These are phyloP conservation scores for Gorsachius magnificus DNA, from an alignment of 2,797 vertebrate species.

Conservation along the genomic window DNA sequence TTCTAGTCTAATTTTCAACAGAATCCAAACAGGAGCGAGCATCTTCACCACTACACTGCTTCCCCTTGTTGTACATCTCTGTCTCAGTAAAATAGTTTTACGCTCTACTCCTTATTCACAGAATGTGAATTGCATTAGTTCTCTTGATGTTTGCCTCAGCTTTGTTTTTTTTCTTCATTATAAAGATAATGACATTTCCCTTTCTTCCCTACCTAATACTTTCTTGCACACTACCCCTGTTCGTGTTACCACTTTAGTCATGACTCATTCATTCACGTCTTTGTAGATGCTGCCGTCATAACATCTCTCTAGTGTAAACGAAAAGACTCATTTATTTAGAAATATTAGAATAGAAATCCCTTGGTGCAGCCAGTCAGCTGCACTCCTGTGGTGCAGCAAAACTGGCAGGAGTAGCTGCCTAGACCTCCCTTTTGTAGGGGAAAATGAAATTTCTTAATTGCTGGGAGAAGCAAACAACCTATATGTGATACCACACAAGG, in stretches of 20 bases:
- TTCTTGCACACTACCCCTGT: neutral
- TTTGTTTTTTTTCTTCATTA: neutral
- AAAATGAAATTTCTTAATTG: neutral
- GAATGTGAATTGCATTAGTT: neutral
- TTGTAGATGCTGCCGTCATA: neutral
- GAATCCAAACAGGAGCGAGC: neutral
- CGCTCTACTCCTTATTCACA: neutral
- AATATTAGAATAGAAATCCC: neutral
- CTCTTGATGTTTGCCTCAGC: neutral
- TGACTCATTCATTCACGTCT: neutral
- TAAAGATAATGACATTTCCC: neutral
- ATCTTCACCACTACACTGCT: neutral
- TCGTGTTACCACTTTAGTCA: neutral
- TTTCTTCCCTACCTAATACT: neutral
- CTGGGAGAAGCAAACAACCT: neutral
- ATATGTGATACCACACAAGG: neutral
- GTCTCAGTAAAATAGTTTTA: neutral
- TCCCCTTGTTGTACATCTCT: neutral
- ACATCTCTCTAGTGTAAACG: neutral
- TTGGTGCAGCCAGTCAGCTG: neutral
- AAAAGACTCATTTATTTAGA: neutral
- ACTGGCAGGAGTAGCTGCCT: neutral
- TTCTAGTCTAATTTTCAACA: neutral
- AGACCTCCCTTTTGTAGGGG: neutral
- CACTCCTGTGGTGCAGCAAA: neutral